Conservation (phyloP, 2,797 vertebrate species). For the Luscinia megarhynchos region DNA sequence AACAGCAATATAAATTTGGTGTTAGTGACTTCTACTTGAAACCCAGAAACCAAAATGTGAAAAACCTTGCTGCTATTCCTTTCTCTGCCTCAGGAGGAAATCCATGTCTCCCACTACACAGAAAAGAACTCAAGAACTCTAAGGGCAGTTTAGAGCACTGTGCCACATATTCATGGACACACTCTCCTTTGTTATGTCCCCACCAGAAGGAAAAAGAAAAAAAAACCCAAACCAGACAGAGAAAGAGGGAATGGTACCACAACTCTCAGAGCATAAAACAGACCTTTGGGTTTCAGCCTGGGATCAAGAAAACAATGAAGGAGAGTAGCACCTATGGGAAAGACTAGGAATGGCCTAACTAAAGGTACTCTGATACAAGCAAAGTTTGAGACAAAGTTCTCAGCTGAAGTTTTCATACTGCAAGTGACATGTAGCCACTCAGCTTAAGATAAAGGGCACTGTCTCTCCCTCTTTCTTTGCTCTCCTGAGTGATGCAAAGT, state of each 20-base stretch:
- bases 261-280: not conserved
- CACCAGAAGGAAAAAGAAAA: not conserved
- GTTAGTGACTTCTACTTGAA: not conserved
- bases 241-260: not conserved
- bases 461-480: not conserved
- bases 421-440: not conserved
- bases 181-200: not conserved
- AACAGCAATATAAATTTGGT: not conserved
- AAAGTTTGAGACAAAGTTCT: not conserved
- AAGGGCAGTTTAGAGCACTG: not conserved
- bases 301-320: not conserved
- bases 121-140: not conserved
- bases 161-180: not conserved
- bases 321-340: fast-evolving
- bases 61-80: not conserved
- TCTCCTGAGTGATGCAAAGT: not conserved
- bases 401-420: not conserved
- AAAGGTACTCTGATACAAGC: not conserved
- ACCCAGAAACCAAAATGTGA: not conserved
- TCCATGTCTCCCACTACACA: not conserved
- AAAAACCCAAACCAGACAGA: not conserved
- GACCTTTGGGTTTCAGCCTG: not conserved
- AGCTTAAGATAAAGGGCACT: not conserved
- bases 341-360: not conserved
- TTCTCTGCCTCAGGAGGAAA: not conserved